Base-by-base conservation (phyloP, 2,888 invertebrate genomes). In the Ennomos quercinarius region DNA sequence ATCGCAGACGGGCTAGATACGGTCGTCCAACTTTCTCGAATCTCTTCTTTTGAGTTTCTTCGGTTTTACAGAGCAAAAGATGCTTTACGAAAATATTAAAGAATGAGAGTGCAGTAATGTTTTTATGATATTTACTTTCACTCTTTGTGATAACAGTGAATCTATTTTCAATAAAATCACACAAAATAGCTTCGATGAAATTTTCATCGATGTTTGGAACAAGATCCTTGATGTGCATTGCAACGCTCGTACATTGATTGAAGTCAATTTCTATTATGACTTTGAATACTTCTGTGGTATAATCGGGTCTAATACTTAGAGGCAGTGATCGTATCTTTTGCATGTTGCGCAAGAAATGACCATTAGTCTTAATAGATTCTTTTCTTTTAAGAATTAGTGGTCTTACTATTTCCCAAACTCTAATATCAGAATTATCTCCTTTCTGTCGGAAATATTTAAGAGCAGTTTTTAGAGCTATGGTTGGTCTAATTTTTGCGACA, bases 391-490 rank as follows among this genome's bases (percentile, higher is more conserved):
- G 36, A 8, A 88, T 64, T 0, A 79, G 35, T 1, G 73, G 67
- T 60, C 81, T 81, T 9, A 83, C 58, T 8, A 72, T 66, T n/a
- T 73, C 58, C 87, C 86, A 88, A n/a, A 86, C 58, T 37, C 57
- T 47, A 10, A 13, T 42, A 49, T 83, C 73, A 1, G 74, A 65
- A 0, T 38, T 39, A 17, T 71, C 63, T 3, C 72, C 67, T 1
- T 40, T 57, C 0, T 64, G 61, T 1, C 69, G 58, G 43, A 76
- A 73, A 45, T 80, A 73, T 2, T 66, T 46, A 1, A 84, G 53
- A 0, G 77, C 80, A 3, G 71, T 63, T 58, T 75, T 79, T 0
- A 89, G 13, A 0, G 78, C 78, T 8, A 71, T 71, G 2, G 63
- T 66, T 0, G 86, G 85, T 34, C 75, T 73, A 27, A 71, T 49